A percentile compares a stretch with the other conserved stretches of the same genome.
Conservation (phyloP, 2,113 vertebrate species). For the Aegithalos caudatus region DNA sequence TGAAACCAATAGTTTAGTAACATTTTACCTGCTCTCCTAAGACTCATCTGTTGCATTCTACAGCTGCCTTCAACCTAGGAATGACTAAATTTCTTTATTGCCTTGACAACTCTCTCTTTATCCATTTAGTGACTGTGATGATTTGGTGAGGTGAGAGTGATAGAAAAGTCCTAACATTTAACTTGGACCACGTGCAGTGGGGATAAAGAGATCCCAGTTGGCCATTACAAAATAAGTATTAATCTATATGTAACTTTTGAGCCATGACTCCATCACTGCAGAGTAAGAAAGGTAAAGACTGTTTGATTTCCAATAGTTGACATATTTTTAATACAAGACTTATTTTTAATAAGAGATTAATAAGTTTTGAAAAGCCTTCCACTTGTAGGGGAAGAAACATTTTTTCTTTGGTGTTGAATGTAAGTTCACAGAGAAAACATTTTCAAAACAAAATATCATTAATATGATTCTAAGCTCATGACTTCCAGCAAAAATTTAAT, state of each 20-base stretch:
- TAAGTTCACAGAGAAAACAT: background rate
- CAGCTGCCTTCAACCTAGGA: background rate
- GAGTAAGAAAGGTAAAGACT: background rate
- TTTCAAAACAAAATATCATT: background rate
- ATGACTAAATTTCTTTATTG: background rate
- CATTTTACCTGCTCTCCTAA: background rate
- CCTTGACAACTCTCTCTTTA: background rate
- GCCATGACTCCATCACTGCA: background rate
- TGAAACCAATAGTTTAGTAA: background rate
- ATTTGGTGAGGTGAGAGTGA: background rate
- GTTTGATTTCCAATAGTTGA: background rate
- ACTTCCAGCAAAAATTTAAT: background rate
- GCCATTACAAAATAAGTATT: background rate
- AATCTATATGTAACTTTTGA: background rate
- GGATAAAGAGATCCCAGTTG: background rate
- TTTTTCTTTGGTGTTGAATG: background rate
- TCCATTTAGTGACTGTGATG: background rate
- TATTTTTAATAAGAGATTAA: background rate
- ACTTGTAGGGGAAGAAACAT: background rate
- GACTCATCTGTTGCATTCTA: background rate
- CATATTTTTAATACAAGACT: background rate
- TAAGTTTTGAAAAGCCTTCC: background rate
- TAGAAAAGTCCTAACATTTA: background rate
- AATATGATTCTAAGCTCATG: background rate
- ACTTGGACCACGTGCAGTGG: background rate